Evolutionary conservation across 2,888 invertebrate genomes (phyloP), one percentile per base, ranked within the genome.

Genomic region (Diadromus collaris): DNA sequence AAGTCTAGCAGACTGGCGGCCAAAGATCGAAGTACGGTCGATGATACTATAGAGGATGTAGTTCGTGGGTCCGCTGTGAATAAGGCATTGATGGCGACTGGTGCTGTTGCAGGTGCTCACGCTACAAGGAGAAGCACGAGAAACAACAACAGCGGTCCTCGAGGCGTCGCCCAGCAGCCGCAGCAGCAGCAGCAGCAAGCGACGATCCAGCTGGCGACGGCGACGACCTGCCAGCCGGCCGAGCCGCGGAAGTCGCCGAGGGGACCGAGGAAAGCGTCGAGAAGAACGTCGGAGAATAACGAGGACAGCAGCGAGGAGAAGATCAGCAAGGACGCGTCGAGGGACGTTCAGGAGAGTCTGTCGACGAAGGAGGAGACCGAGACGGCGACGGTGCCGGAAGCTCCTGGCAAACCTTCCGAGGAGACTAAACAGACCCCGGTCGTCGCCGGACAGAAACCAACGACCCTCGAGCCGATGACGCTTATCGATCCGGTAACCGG

Each of bases 1-100:
- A 97, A 97, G 90, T 97, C 97, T 0, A 93, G 95, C 75, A 93
- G 97, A 79, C 91, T 97, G 70, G 95, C 95, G 86, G 96, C 96
- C 88, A 95, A 95, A 87, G 96, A 96, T 82, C 93, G 96, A 77
- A 96, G 93, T 79, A 95, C 96, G 1, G 94, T 97, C 10, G 98
- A 98, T 88, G 97, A 97, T 85, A 94, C 96, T 16, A 97, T 97
- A 82, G 98, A 98, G 83, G 97, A 98, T 87, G 97, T 97, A 0
- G 95, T 97, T 1, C 94, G 96, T 83, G 95, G 96, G 77, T 91
- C 93, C 0, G 86, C 89, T 0, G 86, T 90, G 19, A 89, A 92
- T 83, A 92, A 92, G 24, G 89, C 90, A 4, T 77, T 86, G 85
- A 91, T 87, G 84, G 92, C 86, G 69, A 84, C 88, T 16, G 86